Base-by-base conservation (phyloP, 2,888 invertebrate species). In the Stenchaetothrips biformis region DNA sequence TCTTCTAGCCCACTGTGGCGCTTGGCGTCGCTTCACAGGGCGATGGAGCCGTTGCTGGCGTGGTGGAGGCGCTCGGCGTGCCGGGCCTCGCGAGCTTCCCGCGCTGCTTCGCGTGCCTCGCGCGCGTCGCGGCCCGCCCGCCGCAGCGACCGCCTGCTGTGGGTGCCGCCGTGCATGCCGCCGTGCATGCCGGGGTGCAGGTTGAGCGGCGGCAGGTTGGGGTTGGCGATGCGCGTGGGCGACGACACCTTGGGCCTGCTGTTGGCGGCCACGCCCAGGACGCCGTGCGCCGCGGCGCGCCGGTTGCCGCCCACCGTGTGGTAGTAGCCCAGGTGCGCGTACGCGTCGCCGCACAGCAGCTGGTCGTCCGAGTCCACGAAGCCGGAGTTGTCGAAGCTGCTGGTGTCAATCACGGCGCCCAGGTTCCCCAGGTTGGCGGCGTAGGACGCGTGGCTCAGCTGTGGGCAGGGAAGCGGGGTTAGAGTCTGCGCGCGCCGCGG, bases 361-460 rank as follows among this genome's bases (percentile, higher is more conserved):
- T 94, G 92, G 84, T 94, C 94, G 83, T 95, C 95, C 79, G 93
- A 93, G 86, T 93, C 94, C 86, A 93, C 92, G 86, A 94, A 93
- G 49, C 93, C 92, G 81, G 92, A 92, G 85, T 94, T 94, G 86
- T 92, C 92, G 85, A 92, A 92, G 78, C 83, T 84, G 79, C 81
- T 82, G n/a, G 81, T 78, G 62, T 53, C 79, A 77, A 37, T 37
- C 37, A 37, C 4, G 37, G 74, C 80, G 80, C n/a, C 79, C 18
- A 59, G 59, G 59, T 25, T 59, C 13, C 18, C 59, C 59, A 59
- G 59, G 59, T 6, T 59, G 59, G 59, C 59, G 6, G 59, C 59
- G 59, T 25, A 21, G 67, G 21, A 25, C 67, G 67, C 67, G 8
- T 74, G 67, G 67, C 25, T 21, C 21, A 21, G 67, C 21, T 11